Base-by-base conservation (phyloP, 2,797 vertebrate genomes). In the Lacerta bilineata region DNA sequence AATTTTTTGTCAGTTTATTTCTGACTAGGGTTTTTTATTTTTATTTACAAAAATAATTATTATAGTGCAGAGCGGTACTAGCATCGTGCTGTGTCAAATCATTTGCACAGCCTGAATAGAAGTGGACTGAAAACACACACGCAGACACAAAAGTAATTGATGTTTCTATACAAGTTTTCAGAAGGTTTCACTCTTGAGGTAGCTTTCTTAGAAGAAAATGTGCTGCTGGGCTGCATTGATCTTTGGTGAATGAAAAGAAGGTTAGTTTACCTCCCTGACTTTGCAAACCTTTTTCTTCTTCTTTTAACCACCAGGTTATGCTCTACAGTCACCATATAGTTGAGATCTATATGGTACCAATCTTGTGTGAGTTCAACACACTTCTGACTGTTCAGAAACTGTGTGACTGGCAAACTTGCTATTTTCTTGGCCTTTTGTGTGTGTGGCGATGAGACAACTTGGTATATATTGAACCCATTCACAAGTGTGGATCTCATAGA, bases 1-100 rank as follows among this genome's bases (percentile, higher is more conserved):
- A 98, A 97, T 97, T 97, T 97, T 87, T 97, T 97, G 95, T 95
- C 96, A 96, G 94, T 97, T 98, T 96, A 96, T 97, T 98, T 98
- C 96, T 97, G 96, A 97, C 96, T 97, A 97, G 96, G 97, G 96
- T 97, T 94, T 95, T 95, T 97, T 95, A 94, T 97, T 97, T 95
- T 97, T 95, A 97, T 98, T 97, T 97, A 97, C 94, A 96, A 97
- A 96, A 95, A 84, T 91, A 96, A 93, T 95, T 96, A 95, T 92
- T 95, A 86, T 96, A 95, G 85, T 96, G 97, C 95, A 93, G 94
- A 97, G 95, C 90, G 92, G 95, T 97, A 97, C 97, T 96, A 96
- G 95, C 95, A 94, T 96, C 68, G 90, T 96, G 96, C 97, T 97
- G 90, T 97, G 93, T 96, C 96, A 96, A 96, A 96, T 95, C 95